Evolutionary conservation across 2,797 vertebrate species (phyloP), one percentile per base, ranked within the genome.

Genomic region (Falco columbarius): DNA sequence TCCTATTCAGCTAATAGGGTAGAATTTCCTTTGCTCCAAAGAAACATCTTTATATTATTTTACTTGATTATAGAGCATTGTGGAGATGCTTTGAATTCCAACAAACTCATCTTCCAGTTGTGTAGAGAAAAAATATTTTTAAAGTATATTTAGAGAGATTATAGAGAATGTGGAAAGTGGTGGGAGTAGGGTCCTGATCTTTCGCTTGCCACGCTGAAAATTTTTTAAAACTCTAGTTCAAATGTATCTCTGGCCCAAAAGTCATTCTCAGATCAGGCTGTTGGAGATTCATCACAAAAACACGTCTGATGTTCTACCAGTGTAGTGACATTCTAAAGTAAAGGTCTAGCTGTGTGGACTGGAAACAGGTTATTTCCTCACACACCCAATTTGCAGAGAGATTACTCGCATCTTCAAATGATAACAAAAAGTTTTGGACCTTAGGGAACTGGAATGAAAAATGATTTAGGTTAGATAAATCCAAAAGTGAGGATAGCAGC

Each of bases 391-490:
- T 82, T 83, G 26, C 40, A 72, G 63, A 75, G 79, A 70, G 56
- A 52, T 85, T 61, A 29, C 26, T 82, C n/a, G 9, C 12, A 13
- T 0, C 0, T 81, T 84, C 0, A 1, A 49, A 62, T 51, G 55
- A 51, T 80, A 55, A 56, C n/a, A 86, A 59, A 26, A 93, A 49
- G 17, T 56, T 91, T 67, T 80, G 52, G 68, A 74, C 47, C 47
- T 83, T 55, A 21, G 29, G 36, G 40, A 70, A 47, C 47, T 75
- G 62, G 58, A 84, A 79, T 65, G 18, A 68, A 89, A 46, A 34
- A 3, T 16, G 56, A 0, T 61, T 90, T 38, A 76, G 23, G 23
- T 63, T 58, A 73, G 46, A 13, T 55, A 67, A 83, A 88, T 82
- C 30, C 17, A 49, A 9, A 87, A 77, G 32, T 54, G 63, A 68